Base-by-base conservation (phyloP, 2,113 vertebrate genomes). In the Ictidomys tridecemlineatus region DNA sequence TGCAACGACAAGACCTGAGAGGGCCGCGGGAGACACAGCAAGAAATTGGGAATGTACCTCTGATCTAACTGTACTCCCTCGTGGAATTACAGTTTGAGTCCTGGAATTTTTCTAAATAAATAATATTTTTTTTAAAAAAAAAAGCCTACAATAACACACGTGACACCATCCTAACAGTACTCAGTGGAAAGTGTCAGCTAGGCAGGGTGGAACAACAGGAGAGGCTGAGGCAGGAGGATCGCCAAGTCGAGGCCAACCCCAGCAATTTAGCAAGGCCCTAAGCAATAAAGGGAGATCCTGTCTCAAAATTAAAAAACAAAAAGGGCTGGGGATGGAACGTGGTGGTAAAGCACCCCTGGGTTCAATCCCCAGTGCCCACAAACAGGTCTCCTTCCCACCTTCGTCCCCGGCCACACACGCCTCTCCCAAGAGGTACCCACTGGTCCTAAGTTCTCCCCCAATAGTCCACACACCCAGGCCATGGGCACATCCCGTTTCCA, bases 71-170 rank as follows among this genome's bases (percentile, higher is more conserved):
- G 53, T 56, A 63, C 24, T 24, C n/a, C 53, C 24, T 72, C 91
- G 63, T 53, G 39, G 16, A 94, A 37, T 3, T 22, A 78, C 3
- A 84, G 32, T 74, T 53, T 69, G 77, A 78, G 69, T 76, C 70
- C 48, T 18, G 13, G 48, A 56, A 58, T 74, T 85, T 88, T 58
- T 82, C 85, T 92, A 87, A 96, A 73, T 72, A 65, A 76, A 89
- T 91, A 70, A 30, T 45, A 45, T 45, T 45, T 45, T 45, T 45
- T 45, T 56, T 39, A 39, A 94, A 72, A 76, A 70, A 87, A 83
- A 90, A 92, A 9, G 1, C 34, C 70, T 42, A 72, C 32, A 42
- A 53, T 76, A 53, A 86, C 22, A 63, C 2, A n/a, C 8, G 26
- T n/a, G 51, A 4, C 42, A 30, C 34, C 17, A 53, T 61, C 78